phyloP scores from a whole-genome alignment of 1,140 invertebrate genomes.

The Apolygus lucorum region DNA sequence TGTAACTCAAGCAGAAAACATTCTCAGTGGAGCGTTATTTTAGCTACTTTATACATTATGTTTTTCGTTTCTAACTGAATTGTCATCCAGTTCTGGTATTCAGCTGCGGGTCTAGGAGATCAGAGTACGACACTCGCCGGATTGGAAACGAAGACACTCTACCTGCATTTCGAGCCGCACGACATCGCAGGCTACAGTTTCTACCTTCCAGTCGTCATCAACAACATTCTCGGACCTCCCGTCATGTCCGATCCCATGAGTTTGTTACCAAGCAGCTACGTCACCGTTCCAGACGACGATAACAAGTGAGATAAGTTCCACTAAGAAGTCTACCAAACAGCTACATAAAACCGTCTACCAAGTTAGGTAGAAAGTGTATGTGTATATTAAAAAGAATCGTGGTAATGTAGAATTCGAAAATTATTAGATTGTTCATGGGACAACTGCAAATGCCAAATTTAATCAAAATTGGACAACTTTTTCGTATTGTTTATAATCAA shows the following conservation, averaged over 20 bases:
- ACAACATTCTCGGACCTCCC: conserved; percentile 20
- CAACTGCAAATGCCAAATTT: no score
- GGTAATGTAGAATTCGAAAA: no score
- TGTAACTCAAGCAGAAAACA: no score
- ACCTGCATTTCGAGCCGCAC: conserved; percentile 27
- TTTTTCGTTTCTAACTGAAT: not conserved
- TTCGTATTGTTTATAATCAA: no score
- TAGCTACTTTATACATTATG: no score
- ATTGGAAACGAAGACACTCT: conserved; percentile 14
- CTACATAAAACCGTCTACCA: no score
- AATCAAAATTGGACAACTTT: no score
- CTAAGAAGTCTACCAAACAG: no score
- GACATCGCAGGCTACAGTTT: conserved; percentile 27
- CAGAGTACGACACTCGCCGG: not conserved
- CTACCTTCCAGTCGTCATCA: conserved; percentile 24
- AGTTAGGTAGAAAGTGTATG: not conserved
- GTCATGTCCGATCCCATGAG: not conserved
- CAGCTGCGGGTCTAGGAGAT: not conserved
- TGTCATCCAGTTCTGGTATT: not conserved
- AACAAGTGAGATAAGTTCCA: no score
- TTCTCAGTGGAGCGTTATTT: no score
- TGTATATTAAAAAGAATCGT: not conserved
- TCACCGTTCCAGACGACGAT: not conserved
- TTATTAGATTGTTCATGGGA: no score
- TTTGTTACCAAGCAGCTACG: not conserved